Conservation (phyloP, 2,797 vertebrate genomes). For the Brachymystax lenok region DNA sequence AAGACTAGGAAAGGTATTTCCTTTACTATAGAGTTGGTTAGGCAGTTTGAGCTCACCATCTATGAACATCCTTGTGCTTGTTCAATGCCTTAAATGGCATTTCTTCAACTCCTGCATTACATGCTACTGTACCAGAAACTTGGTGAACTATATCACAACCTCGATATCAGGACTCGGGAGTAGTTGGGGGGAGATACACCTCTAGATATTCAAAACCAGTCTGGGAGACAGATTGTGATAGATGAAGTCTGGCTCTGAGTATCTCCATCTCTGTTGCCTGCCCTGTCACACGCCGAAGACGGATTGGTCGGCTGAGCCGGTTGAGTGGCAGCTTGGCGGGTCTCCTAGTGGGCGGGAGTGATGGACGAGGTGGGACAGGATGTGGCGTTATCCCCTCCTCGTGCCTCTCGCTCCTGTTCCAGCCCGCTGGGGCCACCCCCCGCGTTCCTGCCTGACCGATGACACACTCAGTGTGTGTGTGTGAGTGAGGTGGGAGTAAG, state of each 20-base stretch:
- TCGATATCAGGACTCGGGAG: not conserved
- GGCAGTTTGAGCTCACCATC: not conserved
- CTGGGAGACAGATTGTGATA: constrained; percentile 68
- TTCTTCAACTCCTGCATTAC: not conserved
- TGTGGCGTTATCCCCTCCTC: constrained; percentile 65
- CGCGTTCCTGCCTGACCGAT: constrained; percentile 31
- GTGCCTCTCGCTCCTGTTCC: constrained; percentile 61
- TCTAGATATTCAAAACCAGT: constrained; percentile 13
- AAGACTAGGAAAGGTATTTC: constrained; percentile 13
- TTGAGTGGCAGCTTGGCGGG: constrained; percentile 64
- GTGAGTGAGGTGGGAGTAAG: constrained; percentile 44
- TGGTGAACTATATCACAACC: not conserved
- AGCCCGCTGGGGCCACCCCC: constrained; percentile 45
- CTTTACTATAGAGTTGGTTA: not conserved
- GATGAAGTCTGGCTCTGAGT: constrained; percentile 67
- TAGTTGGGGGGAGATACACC: not conserved
- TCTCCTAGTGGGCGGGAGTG: constrained; percentile 61
- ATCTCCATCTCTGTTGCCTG: constrained; percentile 69
- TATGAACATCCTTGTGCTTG: not conserved
- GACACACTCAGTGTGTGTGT: constrained; percentile 36
- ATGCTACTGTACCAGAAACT: no score
- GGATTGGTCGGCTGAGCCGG: constrained; percentile 54
- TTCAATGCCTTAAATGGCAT: not conserved
- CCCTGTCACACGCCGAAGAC: constrained; percentile 65
- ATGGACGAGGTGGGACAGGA: constrained; percentile 79